Conservation (phyloP, 2,797 vertebrate species). For the Oceanodroma leucorhoa region DNA sequence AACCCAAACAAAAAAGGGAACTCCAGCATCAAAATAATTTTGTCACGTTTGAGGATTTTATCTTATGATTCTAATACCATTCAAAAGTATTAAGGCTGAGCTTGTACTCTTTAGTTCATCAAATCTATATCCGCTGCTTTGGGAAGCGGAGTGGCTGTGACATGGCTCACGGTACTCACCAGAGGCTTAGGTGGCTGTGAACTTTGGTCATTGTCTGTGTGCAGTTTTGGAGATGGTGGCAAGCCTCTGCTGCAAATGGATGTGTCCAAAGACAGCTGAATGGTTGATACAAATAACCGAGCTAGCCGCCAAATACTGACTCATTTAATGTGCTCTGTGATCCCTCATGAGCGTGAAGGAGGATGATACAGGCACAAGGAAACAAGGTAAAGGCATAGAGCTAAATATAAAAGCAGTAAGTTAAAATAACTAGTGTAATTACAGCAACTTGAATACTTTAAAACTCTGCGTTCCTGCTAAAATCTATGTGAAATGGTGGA, state of each 20-base stretch:
- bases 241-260: neutral
- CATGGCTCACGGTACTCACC: neutral
- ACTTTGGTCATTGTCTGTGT: neutral
- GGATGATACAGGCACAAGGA: neutral
- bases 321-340: neutral
- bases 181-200: neutral
- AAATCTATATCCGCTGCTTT: neutral
- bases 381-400: neutral
- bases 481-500: neutral
- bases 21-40: neutral
- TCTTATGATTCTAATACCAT: neutral
- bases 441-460: neutral
- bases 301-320: neutral
- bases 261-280: neutral
- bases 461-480: neutral
- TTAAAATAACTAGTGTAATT: neutral
- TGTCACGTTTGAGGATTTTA: neutral
- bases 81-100: neutral
- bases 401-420: neutral
- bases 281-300: neutral
- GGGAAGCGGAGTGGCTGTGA: neutral
- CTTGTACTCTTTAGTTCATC: neutral
- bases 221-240: neutral
- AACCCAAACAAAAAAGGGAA: neutral
- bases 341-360: neutral